These are phyloP conservation scores for Drosophila orena DNA, from an alignment of 1,140 invertebrate genomes.

Conservation along the genomic window DNA sequence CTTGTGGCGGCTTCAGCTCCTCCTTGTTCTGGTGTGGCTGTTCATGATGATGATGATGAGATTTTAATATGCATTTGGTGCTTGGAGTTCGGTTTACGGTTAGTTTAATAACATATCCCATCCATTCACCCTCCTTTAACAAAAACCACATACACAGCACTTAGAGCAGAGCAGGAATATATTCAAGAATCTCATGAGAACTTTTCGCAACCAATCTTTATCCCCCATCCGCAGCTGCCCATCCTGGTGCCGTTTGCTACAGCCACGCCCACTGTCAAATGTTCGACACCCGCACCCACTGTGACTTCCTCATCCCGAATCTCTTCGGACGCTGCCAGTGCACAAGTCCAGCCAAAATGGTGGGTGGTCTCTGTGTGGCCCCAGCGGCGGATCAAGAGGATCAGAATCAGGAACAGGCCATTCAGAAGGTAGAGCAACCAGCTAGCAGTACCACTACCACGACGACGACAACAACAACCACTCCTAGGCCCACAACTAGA, in stretches of 20 bases:
- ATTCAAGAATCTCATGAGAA: conserved; percentile 51
- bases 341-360: conserved; percentile 88
- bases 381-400: conserved; percentile 42
- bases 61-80: conserved; percentile 81
- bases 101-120: conserved; percentile 67
- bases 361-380: conserved; percentile 87
- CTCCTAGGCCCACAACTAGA: conserved; percentile 33
- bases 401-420: conserved; percentile 46
- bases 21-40: conserved; percentile 53
- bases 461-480: conserved; percentile 47
- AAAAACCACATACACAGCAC: conserved; percentile 12
- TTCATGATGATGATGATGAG: conserved; percentile 76
- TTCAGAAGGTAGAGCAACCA: conserved; percentile 77
- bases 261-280: conserved; percentile 94
- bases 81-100: conserved; percentile 73
- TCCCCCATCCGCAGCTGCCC: conserved; percentile 88
- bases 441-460: conserved; percentile 67
- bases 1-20: conserved; percentile 19
- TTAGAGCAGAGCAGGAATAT: conserved; percentile 39
- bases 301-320: conserved; percentile 94
- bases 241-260: conserved; percentile 94
- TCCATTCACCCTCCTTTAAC: not conserved
- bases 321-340: conserved; percentile 95
- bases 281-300: conserved; percentile 92
- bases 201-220: conserved; percentile 15